Evolutionary conservation across 1,140 invertebrate genomes (phyloP), one percentile per base, ranked within the genome.

Genomic region (Caenorhabditis latens): DNA sequence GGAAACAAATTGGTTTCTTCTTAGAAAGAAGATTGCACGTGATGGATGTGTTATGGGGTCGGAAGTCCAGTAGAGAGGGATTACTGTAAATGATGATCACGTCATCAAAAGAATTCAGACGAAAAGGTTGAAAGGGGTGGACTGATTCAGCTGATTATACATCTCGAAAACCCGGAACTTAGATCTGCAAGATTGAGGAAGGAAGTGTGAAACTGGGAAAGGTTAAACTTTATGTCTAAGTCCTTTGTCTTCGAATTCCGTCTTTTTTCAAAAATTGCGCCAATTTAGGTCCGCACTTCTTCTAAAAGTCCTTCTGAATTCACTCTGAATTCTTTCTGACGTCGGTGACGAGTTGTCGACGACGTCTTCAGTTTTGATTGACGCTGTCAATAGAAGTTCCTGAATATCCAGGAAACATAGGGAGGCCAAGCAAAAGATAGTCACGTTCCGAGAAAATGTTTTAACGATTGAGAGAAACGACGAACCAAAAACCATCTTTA

Each of bases 41-140:
- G 71, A 53, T 53, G 43, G 21, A 79, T 79, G 71, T 43, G 43
- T 79, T 79, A 79, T 50, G 43, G 19, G 71, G 71, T 79, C 71
- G 50, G 42, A 50, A 42, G 65, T 71, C 40, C 65, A 63, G 7
- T 11, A 32, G 9, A 32, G 32, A 32, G 32, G 57, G 42, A 71
- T 46, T 71, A 71, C 42, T 71, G 42, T 46, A 46, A 24, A 24
- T 63, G 61, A 63, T 63, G 61, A 32, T 19, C 65, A 71, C 19
- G 65, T 19, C 65, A n/a, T 71, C n/a, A 32, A 32, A 1, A 32
- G 32, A 32, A 32, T 32, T 32, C 32, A 32, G 32, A 32, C 32
- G 32, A 32, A 32, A 32, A 32, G 0, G 32, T 0, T 1, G 32
- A 32, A 32, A 32, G 1, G 24, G 61, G 13, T 24, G 24, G 32